Conservation (phyloP, 1,140 invertebrate genomes). For the Liolophura sinensis region DNA sequence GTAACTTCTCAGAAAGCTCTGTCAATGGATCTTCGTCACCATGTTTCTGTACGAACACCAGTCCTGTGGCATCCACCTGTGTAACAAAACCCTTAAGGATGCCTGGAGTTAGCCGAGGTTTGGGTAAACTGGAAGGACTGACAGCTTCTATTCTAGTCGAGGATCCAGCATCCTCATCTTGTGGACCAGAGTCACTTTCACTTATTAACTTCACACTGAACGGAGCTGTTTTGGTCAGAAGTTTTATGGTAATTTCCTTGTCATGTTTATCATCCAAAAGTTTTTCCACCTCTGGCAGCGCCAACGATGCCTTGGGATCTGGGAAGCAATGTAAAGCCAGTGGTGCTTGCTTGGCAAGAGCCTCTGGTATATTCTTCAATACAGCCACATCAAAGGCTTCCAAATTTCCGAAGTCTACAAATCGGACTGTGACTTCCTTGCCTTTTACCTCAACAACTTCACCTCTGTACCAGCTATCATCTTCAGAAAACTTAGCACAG, state of each 20-base stretch:
- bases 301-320: constrained; percentile 18
- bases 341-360: constrained; percentile 26
- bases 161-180: constrained; percentile 6
- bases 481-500: constrained; percentile 72
- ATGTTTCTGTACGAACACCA: constrained; percentile 61
- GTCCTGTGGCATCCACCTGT: constrained; percentile 41
- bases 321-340: constrained; percentile 39
- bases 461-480: constrained; percentile 79
- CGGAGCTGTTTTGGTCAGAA: constrained; percentile 22
- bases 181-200: constrained; percentile 1
- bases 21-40: constrained; percentile 55
- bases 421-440: constrained; percentile 66
- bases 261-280: constrained; percentile 32
- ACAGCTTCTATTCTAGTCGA: neutral
- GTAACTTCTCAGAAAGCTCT: constrained; percentile 57
- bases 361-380: constrained; percentile 22
- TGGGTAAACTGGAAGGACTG: constrained; percentile 15
- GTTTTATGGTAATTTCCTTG: constrained; percentile 35
- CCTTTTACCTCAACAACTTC: constrained; percentile 71
- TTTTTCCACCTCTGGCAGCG: constrained; percentile 34
- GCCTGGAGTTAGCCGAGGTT: constrained; percentile 15
- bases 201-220: constrained; percentile 28
- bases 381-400: constrained; percentile 22
- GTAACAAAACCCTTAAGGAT: constrained; percentile 31
- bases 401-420: constrained; percentile 64